Evolutionary conservation across 2,113 vertebrate genomes (phyloP).

Genomic region (Ptilorrhoa leucosticta): DNA sequence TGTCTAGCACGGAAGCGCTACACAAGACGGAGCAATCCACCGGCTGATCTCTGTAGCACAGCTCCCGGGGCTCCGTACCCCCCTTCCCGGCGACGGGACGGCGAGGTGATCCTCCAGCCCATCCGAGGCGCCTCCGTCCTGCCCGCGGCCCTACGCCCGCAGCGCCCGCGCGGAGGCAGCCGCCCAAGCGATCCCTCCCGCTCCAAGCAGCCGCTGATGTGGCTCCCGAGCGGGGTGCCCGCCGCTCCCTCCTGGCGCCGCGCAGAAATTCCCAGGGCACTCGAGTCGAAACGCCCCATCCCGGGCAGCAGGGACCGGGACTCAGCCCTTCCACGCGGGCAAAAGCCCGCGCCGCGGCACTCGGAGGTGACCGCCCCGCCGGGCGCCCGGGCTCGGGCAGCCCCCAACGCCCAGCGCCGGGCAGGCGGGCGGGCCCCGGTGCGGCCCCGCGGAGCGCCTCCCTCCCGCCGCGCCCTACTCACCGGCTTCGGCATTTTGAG

Average conservation of each 20-base stretch:
- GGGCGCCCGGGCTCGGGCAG: neutral
- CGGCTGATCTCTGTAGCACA: accelerated
- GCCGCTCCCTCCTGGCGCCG: neutral
- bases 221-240: neutral
- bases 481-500: conserved; percentile 50
- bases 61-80: neutral
- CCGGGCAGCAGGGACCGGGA: neutral
- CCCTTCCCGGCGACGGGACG: neutral
- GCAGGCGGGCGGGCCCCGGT: neutral
- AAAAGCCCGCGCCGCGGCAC: neutral
- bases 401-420: neutral
- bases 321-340: neutral
- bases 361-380: no score
- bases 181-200: neutral
- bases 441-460: neutral
- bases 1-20: neutral
- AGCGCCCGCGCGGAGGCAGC: neutral
- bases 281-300: neutral
- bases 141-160: neutral
- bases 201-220: neutral
- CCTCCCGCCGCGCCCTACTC: neutral
- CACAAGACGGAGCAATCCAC: neutral
- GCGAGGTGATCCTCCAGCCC: neutral
- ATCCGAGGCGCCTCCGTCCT: neutral
- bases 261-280: neutral